A percentile compares a stretch with the other conserved stretches of the same genome.
Evolutionary conservation across 2,113 vertebrate genomes (phyloP).

Genomic region (Tympanuchus pallidicinctus): DNA sequence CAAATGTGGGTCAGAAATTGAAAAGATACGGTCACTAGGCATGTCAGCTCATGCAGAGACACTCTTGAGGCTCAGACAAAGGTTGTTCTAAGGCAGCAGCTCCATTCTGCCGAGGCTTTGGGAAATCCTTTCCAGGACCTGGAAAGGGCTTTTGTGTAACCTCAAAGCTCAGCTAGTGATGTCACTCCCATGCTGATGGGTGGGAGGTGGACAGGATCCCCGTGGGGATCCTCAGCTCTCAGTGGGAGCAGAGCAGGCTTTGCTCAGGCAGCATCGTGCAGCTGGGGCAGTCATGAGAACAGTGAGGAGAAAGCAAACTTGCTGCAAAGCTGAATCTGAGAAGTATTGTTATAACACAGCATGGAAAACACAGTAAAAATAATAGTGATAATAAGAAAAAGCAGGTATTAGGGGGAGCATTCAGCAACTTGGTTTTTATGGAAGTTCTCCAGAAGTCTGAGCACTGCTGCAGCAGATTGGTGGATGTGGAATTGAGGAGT

Average conservation of each 20-base stretch:
- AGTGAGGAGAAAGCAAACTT: not conserved
- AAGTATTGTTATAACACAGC: not conserved
- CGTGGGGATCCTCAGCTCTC: not conserved
- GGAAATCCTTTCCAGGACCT: constrained; percentile 46
- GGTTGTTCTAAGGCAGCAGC: constrained; percentile 28
- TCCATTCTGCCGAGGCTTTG: not conserved
- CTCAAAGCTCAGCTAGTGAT: constrained; percentile 52
- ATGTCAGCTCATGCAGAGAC: not conserved
- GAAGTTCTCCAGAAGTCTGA: not conserved
- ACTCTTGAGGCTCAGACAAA: constrained; percentile 43
- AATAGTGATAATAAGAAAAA: not conserved
- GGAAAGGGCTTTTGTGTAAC: constrained; percentile 62
- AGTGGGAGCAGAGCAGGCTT: not conserved
- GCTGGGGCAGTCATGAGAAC: not conserved
- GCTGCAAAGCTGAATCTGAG: not conserved
- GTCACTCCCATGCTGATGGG: constrained; percentile 26
- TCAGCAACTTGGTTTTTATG: not conserved
- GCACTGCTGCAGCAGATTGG: rapidly evolving
- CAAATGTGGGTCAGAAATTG: constrained; percentile 65
- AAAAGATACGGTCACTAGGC: constrained; percentile 44
- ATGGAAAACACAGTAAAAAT: not conserved
- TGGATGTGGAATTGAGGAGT: not conserved
- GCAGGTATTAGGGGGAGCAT: not conserved
- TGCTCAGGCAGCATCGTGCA: not conserved
- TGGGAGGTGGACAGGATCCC: constrained; percentile 39